phyloP scores from a whole-genome alignment of 2,113 vertebrate genomes.

The Cinclus mexicanus region DNA sequence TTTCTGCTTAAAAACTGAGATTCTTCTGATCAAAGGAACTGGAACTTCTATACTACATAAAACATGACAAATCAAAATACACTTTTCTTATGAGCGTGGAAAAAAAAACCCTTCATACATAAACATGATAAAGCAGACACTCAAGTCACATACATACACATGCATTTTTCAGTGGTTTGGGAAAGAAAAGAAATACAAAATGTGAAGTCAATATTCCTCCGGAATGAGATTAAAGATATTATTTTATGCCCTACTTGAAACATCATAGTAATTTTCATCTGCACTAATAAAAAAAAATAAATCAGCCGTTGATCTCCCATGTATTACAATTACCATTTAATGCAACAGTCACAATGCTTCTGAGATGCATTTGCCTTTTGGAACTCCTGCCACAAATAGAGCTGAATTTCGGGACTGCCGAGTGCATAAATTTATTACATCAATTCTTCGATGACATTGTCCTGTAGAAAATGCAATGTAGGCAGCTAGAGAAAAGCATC shows the following conservation, averaged over 20 bases:
- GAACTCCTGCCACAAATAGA: background rate
- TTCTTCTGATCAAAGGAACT: background rate
- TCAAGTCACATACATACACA: background rate
- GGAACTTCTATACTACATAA: background rate
- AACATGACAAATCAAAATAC: background rate
- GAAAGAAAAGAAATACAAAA: conserved; percentile 17
- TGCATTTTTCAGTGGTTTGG: background rate
- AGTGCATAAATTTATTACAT: background rate
- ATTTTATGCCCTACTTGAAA: conserved; percentile 36
- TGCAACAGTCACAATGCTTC: background rate
- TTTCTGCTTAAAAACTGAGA: background rate
- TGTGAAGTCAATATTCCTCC: conserved; percentile 6
- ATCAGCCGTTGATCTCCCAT: conserved; percentile 23
- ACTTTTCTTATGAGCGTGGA: background rate
- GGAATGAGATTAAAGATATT: conserved; percentile 41
- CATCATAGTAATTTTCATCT: conserved; percentile 39
- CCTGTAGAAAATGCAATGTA: background rate
- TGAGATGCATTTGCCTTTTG: background rate
- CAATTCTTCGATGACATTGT: conserved; percentile 1
- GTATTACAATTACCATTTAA: conserved; percentile 40
- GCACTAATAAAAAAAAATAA: conserved; percentile 59
- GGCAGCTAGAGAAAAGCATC: background rate
- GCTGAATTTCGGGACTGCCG: background rate
- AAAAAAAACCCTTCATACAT: background rate
- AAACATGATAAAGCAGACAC: background rate